Conservation (phyloP, 1,140 invertebrate species). For the Drosophila chauvacae region DNA sequence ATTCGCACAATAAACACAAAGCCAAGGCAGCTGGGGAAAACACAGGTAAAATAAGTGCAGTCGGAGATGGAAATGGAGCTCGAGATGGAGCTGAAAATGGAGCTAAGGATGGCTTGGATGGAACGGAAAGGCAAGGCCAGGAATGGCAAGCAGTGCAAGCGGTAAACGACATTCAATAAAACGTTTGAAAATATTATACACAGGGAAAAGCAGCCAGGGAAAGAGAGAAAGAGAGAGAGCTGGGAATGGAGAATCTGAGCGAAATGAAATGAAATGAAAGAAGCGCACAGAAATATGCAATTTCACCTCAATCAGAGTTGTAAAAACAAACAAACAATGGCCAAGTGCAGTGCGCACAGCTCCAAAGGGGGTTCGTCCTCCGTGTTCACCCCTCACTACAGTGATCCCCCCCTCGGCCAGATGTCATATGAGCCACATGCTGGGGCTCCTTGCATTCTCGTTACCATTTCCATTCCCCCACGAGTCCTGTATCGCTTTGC, state of each 20-base stretch:
- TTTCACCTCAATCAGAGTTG: conserved; percentile 81
- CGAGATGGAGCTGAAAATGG: conserved; percentile 6
- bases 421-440: conserved; percentile 63
- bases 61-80: conserved; percentile 2
- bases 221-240: neutral
- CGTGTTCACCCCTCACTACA: neutral
- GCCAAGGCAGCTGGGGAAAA: conserved; percentile 33
- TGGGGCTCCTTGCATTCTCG: conserved; percentile 36
- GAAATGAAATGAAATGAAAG: conserved; percentile 73
- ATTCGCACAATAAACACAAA: conserved; percentile 64
- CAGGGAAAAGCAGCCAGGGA: conserved; percentile 3
- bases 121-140: conserved; percentile 21
- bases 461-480: conserved; percentile 11
- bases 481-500: conserved; percentile 55
- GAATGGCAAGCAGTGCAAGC: conserved; percentile 18
- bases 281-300: conserved; percentile 81
- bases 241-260: conserved; percentile 24
- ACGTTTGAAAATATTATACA: conserved; percentile 72
- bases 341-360: conserved; percentile 38
- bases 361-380: conserved; percentile 17
- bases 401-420: neutral
- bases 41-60: conserved; percentile 30
- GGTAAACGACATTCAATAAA: conserved; percentile 76
- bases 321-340: conserved; percentile 82
- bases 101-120: conserved; percentile 22